These are phyloP conservation scores for Micropterix aruncella DNA, from an alignment of 2,888 invertebrate genomes.

Conservation along the genomic window DNA sequence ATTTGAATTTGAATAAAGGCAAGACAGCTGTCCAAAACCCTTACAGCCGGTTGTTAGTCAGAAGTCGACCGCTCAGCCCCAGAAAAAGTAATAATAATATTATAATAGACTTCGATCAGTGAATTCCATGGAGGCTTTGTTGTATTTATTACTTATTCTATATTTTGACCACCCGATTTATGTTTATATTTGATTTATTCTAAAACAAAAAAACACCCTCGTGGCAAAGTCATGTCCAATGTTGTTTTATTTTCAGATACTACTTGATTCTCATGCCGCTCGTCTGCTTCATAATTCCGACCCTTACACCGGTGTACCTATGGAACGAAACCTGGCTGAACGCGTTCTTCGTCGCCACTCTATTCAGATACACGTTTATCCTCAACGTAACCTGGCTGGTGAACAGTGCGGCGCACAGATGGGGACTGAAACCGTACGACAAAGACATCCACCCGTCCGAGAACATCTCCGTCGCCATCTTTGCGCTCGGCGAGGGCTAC, in stretches of 20 bases:
- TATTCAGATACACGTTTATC: slow-evolving; percentile 43
- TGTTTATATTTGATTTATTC: no score
- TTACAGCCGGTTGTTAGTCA: no score
- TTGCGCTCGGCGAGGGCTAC: slow-evolving; percentile 54
- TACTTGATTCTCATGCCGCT: slow-evolving; percentile 45
- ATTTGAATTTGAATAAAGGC: no score
- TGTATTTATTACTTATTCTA: no score
- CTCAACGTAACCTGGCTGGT: slow-evolving; percentile 71
- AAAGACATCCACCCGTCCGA: slow-evolving; percentile 47
- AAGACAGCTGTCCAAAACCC: no score
- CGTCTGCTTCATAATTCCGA: slow-evolving; percentile 45
- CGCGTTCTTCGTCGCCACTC: slow-evolving; percentile 44
- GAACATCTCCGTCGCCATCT: slow-evolving; percentile 43
- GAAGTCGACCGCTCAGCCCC: no score
- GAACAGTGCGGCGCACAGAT: slow-evolving; percentile 69
- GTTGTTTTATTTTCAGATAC: slow-evolving; percentile 43
- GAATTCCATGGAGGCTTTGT: no score
- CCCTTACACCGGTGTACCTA: slow-evolving; percentile 46
- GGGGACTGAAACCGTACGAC: slow-evolving; percentile 67
- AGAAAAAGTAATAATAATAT: no score
- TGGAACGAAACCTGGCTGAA: slow-evolving; percentile 52
- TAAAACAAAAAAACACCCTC: no score
- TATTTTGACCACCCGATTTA: no score
- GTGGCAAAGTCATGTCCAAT: no score
- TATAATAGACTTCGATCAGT: no score